phyloP scores from a whole-genome alignment of 2,888 invertebrate species.

The Spicauda simplicius region DNA sequence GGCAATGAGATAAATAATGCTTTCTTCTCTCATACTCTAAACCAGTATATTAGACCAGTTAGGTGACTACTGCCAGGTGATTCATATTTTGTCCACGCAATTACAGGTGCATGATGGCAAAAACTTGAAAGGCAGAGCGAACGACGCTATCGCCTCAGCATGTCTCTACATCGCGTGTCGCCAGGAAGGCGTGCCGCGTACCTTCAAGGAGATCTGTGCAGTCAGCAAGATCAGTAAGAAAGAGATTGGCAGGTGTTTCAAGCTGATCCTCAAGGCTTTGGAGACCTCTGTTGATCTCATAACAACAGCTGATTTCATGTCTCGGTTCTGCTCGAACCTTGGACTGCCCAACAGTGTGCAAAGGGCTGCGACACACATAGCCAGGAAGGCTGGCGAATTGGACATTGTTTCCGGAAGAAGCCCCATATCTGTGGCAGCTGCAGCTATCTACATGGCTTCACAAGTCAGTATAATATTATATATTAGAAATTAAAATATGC shows the following conservation, averaged over 20 bases:
- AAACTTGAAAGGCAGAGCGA: slow-evolving; percentile 96
- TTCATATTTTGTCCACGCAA: too few species aligned
- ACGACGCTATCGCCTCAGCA: slow-evolving; percentile 99
- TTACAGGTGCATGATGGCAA: slow-evolving; percentile 95
- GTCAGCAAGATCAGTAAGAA: slow-evolving; percentile 99
- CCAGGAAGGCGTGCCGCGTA: slow-evolving; percentile 99
- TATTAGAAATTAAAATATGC: too few species aligned
- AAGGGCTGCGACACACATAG: slow-evolving; percentile 98
- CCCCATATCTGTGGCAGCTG: slow-evolving; percentile 99
- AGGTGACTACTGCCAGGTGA: too few species aligned
- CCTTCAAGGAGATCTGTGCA: slow-evolving; percentile 99
- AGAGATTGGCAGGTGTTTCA: slow-evolving; percentile 99
- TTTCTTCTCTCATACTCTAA: too few species aligned
- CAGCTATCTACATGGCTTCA: slow-evolving; percentile 99
- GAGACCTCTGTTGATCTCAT: slow-evolving; percentile 99
- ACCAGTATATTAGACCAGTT: too few species aligned
- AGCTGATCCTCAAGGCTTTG: slow-evolving; percentile 96
- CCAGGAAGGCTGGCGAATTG: slow-evolving; percentile 97
- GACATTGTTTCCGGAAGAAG: slow-evolving; percentile 99
- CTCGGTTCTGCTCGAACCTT: slow-evolving; percentile 98
- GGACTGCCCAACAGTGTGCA: slow-evolving; percentile 95
- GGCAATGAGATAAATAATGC: too few species aligned
- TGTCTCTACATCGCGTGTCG: slow-evolving; percentile 99
- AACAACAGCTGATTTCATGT: slow-evolving; percentile 99
- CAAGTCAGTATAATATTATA: slow-evolving; percentile 86